Evolutionary conservation across 2,113 vertebrate genomes (phyloP).

Genomic region (Gobiocypris rarus): DNA sequence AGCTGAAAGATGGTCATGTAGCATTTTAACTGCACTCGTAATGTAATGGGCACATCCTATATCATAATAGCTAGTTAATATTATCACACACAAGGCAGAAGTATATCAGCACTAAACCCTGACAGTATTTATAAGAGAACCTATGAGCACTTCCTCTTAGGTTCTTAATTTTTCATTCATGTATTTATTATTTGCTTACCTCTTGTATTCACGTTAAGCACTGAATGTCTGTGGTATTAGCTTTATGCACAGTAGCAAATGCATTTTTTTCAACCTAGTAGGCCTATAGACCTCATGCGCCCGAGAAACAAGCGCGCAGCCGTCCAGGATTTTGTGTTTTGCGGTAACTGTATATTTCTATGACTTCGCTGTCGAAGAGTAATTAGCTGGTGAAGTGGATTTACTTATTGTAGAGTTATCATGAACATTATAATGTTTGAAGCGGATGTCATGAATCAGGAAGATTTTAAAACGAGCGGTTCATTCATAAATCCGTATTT

Average conservation of each 20-base stretch:
- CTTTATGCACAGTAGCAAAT: constrained; percentile 65
- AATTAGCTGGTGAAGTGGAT: no score
- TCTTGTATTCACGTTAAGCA: constrained; percentile 59
- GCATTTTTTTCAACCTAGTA: constrained; percentile 64
- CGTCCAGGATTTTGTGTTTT: no score
- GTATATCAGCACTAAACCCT: constrained; percentile 16
- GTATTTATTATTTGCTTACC: constrained; percentile 65
- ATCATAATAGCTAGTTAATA: neutral
- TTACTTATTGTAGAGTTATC: no score
- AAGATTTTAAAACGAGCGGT: no score
- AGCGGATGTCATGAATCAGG: no score
- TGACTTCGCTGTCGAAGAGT: no score
- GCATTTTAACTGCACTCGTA: neutral
- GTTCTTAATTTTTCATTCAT: constrained; percentile 65
- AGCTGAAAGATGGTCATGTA: constrained; percentile 1
- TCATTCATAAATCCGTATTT: no score
- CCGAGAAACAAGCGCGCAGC: no score
- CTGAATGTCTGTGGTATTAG: constrained; percentile 73
- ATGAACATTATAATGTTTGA: no score
- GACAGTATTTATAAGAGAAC: constrained; percentile 34
- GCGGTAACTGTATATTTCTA: no score
- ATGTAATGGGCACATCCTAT: neutral
- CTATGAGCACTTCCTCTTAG: constrained; percentile 48
- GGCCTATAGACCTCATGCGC: constrained; percentile 23
- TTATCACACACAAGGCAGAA: constrained; percentile 1